These are phyloP conservation scores for Salpingus planirostris DNA, from an alignment of 2,888 invertebrate species.

Conservation along the genomic window DNA sequence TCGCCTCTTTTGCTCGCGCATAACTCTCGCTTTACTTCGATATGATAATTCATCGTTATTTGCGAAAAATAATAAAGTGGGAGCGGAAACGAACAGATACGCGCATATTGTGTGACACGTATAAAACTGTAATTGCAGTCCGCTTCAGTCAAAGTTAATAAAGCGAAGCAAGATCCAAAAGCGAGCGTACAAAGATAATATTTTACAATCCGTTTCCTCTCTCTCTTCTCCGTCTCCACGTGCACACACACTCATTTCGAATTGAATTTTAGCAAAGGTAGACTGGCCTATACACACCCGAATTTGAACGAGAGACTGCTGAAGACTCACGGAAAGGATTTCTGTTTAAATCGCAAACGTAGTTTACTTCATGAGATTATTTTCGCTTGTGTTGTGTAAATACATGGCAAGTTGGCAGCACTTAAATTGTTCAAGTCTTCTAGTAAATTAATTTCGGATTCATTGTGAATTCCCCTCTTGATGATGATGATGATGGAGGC, in stretches of 20 bases:
- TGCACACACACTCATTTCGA: slow-evolving; percentile 1
- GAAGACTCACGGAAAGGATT: no score
- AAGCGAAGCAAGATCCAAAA: slow-evolving; percentile 1
- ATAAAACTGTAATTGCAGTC: slow-evolving; percentile 12
- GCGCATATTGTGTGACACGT: slow-evolving; percentile 8
- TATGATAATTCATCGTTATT: no score
- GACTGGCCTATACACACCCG: no score
- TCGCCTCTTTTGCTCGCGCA: no score
- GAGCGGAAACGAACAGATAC: slow-evolving; percentile 9
- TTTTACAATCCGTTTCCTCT: slow-evolving; percentile 1
- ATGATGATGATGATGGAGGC: neutral
- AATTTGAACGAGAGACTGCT: no score
- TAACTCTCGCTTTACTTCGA: no score
- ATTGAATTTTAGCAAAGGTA: no score
- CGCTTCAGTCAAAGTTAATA: slow-evolving; percentile 10
- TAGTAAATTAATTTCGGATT: slow-evolving; percentile 36
- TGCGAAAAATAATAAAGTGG: no score
- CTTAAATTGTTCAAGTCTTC: slow-evolving; percentile 31
- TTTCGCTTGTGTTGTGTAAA: no score
- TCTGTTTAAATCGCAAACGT: slow-evolving; percentile 13
- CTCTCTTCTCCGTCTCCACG: slow-evolving; percentile 1
- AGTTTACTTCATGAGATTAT: slow-evolving; percentile 19
- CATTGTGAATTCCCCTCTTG: slow-evolving; percentile 25
- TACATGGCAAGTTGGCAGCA: slow-evolving; percentile 17
- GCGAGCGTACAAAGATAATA: slow-evolving; percentile 1